Conservation (phyloP, 2,113 vertebrate species). For the Neotoma lepida region DNA sequence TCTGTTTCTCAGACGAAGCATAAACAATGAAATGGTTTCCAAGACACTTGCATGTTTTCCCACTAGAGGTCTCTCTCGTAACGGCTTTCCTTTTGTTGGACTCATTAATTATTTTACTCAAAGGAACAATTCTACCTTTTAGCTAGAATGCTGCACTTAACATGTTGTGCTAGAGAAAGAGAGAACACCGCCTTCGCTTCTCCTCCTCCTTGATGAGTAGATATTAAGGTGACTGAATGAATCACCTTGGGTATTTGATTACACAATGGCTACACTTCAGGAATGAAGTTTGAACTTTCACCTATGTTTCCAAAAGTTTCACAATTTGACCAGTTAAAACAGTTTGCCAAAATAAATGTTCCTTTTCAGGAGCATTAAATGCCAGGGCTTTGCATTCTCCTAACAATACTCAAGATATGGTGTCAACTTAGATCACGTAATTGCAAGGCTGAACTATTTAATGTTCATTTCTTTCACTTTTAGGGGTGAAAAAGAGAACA, state of each 20-base stretch:
- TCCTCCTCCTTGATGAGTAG: slow-evolving; percentile 87
- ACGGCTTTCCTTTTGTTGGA: slow-evolving; percentile 87
- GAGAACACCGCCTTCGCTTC: slow-evolving; percentile 85
- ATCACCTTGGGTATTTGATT: slow-evolving; percentile 87
- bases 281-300: slow-evolving; percentile 86
- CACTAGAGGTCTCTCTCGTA: slow-evolving; percentile 98
- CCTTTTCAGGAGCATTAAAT: slow-evolving; percentile 64
- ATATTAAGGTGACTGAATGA: slow-evolving; percentile 87
- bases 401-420: slow-evolving; percentile 63
- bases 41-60: slow-evolving; percentile 69
- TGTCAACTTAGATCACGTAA: slow-evolving; percentile 77
- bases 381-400: slow-evolving; percentile 70
- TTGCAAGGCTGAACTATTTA: slow-evolving; percentile 72
- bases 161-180: slow-evolving; percentile 85
- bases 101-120: slow-evolving; percentile 86
- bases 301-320: slow-evolving; percentile 83
- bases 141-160: slow-evolving; percentile 85
- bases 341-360: slow-evolving; percentile 69
- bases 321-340: slow-evolving; percentile 83
- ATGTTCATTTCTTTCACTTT: slow-evolving; percentile 59
- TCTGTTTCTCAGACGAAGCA: background rate
- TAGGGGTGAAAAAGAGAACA: background rate
- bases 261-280: slow-evolving; percentile 81
- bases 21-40: slow-evolving; percentile 69
- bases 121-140: slow-evolving; percentile 88